phyloP scores from a whole-genome alignment of 2,888 invertebrate genomes.

The Calameuta filiformis region DNA sequence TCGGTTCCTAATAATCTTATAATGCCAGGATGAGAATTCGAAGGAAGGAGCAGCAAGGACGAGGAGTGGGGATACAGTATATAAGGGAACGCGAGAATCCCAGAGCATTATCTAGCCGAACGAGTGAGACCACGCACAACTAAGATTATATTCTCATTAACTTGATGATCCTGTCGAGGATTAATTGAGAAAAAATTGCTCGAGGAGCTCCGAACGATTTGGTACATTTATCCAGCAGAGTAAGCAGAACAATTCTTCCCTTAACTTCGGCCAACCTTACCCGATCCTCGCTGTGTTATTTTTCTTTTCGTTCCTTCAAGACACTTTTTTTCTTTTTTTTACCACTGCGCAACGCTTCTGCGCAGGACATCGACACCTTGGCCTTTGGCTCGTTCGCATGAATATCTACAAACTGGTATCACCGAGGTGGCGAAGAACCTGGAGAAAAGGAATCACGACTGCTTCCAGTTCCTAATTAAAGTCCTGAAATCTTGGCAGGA shows the following conservation, averaged over 20 bases:
- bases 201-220: slow-evolving; percentile 3
- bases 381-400: background rate
- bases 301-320: background rate
- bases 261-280: background rate
- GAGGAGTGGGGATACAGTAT: background rate
- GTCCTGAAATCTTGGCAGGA: background rate
- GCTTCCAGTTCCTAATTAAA: background rate
- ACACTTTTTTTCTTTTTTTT: background rate
- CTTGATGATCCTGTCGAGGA: slow-evolving; percentile 29
- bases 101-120: slow-evolving; percentile 35
- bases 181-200: slow-evolving; percentile 37
- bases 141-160: slow-evolving; percentile 61
- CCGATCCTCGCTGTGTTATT: background rate
- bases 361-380: background rate
- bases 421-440: background rate
- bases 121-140: slow-evolving; percentile 57
- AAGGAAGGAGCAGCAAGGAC: slow-evolving; percentile 2
- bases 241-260: background rate
- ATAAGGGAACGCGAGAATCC: background rate
- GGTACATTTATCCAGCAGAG: background rate
- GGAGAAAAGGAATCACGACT: background rate
- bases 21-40: slow-evolving; percentile 5
- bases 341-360: background rate
- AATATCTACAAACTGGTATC: background rate
- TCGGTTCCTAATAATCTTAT: background rate